Evolutionary conservation across 1,140 invertebrate species (phyloP), one percentile per base, ranked within the genome.

Genomic region (Orchesella cincta): DNA sequence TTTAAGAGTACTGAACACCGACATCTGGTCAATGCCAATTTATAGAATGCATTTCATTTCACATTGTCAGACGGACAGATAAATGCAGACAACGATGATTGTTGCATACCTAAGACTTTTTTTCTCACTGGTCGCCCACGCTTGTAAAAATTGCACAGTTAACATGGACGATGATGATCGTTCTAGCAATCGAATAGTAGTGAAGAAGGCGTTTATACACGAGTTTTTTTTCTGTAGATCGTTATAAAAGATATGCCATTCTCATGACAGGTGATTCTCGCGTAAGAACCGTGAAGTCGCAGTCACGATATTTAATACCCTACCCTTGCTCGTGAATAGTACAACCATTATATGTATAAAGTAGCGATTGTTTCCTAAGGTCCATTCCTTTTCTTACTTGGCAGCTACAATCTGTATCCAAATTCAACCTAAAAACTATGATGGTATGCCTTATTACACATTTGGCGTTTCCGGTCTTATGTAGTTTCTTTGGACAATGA

Each of bases 231-330:
- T n/a, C n/a, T n/a, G n/a, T n/a, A n/a, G n/a, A n/a, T n/a, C n/a
- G 54, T 57, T 12, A 57, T 57, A 12, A 23, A 57, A 14, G 54
- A 57, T 57, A 57, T 18, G 54, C n/a, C 3, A 57, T 23, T 57
- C 54, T 57, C 54, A 57, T 57, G 54, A 57, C 54, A 57, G 54
- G 54, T 57, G 54, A 57, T 23, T 57, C 54, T 23, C 54, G 54
- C 26, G 54, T 57, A 57, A 57, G 26, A 57, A 57, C 54, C 54
- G 23, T 57, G 14, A 57, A 57, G 54, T 57, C 54, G 26, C 54
- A 57, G 54, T 57, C 54, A 57, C 54, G 54, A 57, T 57, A 57
- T 57, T 57, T 20, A 8, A 57, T 57, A 18, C 8, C 54, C n/a
- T 3, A 57, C 8, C 14, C 54, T n/a, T 16, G 8, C 54, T 26